These are phyloP conservation scores for cattle (Bos taurus) DNA, from an alignment of 2,113 vertebrate species.

Conservation along the genomic window DNA sequence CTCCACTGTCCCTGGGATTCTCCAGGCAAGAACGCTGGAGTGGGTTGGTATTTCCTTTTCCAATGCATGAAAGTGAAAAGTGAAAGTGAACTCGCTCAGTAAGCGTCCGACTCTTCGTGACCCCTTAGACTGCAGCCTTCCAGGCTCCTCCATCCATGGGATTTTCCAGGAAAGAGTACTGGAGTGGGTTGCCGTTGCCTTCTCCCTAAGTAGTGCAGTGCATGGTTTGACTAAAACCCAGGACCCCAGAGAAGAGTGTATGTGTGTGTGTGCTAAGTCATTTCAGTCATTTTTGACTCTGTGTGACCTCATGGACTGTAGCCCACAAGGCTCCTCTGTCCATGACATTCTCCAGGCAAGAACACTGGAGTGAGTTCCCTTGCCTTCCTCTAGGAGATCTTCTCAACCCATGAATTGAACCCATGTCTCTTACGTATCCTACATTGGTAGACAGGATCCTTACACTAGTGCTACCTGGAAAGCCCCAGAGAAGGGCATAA, in stretches of 20 bases:
- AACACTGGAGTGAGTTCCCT: background rate
- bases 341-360: background rate
- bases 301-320: background rate
- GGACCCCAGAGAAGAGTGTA: background rate
- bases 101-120: no score
- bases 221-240: background rate
- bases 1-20: no score
- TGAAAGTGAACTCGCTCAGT: no score
- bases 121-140: no score
- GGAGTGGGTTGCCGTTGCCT: rapidly evolving
- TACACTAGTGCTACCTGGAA: background rate
- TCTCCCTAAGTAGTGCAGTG: background rate
- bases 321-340: background rate
- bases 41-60: no score
- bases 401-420: background rate
- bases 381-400: background rate
- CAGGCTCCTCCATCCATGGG: no score
- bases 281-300: background rate
- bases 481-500: background rate
- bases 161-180: no score
- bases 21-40: no score
- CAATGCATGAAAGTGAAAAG: no score
- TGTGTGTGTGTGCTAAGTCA: background rate
- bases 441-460: background rate
- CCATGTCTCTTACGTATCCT: background rate